A percentile compares a stretch with the other conserved stretches of the same genome.
Evolutionary conservation across 2,113 vertebrate species (phyloP).

Genomic region (Paradoxurus hermaphroditus): DNA sequence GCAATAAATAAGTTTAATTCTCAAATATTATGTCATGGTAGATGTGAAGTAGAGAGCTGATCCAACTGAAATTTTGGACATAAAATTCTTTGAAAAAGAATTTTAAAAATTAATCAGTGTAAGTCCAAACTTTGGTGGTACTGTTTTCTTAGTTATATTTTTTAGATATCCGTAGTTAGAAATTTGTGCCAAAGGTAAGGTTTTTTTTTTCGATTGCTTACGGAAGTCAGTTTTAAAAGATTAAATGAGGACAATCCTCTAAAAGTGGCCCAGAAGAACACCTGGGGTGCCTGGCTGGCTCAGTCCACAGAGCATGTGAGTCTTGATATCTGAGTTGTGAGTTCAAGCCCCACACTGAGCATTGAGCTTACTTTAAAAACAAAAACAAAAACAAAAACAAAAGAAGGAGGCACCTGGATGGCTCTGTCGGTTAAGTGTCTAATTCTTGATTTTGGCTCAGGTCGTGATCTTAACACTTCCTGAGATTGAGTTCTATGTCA

Average conservation of each 20-base stretch:
- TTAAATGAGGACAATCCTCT: not conserved
- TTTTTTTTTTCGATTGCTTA: not conserved
- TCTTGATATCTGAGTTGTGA: not conserved
- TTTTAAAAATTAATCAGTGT: not conserved
- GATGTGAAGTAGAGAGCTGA: not conserved
- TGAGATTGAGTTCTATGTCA: too few relatives aligned
- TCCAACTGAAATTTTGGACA: not conserved
- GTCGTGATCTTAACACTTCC: too few relatives aligned
- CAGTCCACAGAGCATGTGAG: not conserved
- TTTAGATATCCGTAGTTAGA: not conserved
- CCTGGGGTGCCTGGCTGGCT: not conserved
- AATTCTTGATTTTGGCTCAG: too few relatives aligned
- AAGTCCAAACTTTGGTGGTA: not conserved
- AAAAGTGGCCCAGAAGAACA: not conserved
- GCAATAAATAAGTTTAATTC: not conserved
- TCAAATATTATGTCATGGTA: not conserved
- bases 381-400: too few relatives aligned
- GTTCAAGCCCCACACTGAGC: not conserved
- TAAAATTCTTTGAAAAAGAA: not conserved
- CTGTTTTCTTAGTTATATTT: not conserved
- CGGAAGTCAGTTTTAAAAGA: not conserved
- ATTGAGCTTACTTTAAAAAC: not conserved
- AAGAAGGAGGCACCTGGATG: too few relatives aligned
- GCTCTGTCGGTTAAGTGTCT: too few relatives aligned
- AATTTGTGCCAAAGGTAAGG: not conserved